Percentiles rank a stretch among this genome's conserved stretches.
Conservation (phyloP, 2,888 invertebrate genomes). For the Eupithecia subfuscata region DNA sequence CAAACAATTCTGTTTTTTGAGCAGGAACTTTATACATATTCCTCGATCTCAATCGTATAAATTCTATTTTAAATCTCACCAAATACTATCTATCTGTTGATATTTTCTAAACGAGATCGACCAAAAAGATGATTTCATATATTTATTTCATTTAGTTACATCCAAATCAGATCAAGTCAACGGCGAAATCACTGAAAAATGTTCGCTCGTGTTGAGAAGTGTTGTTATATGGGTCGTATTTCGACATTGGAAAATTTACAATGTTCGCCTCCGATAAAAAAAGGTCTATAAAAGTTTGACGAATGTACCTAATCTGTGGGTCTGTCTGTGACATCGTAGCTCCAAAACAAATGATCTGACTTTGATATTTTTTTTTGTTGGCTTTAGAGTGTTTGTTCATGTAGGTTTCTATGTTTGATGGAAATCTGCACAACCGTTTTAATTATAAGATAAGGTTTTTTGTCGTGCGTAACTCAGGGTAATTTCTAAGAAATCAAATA, state of each 20-base stretch:
- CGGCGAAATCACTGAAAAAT: not conserved
- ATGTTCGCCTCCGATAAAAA: not conserved
- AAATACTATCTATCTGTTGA: too few relatives aligned
- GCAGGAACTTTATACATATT: not conserved
- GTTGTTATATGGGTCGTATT: too few relatives aligned
- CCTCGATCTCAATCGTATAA: not conserved
- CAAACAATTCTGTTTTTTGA: not conserved
- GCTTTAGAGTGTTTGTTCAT: too few relatives aligned
- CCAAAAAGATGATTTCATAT: not conserved
- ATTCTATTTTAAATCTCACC: not conserved
- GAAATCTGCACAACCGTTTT: too few relatives aligned
- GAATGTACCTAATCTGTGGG: not conserved
- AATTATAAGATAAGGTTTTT: too few relatives aligned
- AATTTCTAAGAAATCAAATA: too few relatives aligned
- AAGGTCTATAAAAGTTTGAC: not conserved
- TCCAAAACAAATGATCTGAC: too few relatives aligned
- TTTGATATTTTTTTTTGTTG: too few relatives aligned
- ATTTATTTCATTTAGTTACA: not conserved
- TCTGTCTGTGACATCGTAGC: not conserved
- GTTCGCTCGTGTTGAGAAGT: not conserved
- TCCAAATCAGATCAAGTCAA: not conserved
- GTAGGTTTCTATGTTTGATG: too few relatives aligned
- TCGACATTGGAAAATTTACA: not conserved
- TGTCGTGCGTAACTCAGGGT: too few relatives aligned
- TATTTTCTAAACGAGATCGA: not conserved